Evolutionary conservation across 2,888 invertebrate genomes (phyloP).

Genomic region (Xanthorhoe spadicearia): DNA sequence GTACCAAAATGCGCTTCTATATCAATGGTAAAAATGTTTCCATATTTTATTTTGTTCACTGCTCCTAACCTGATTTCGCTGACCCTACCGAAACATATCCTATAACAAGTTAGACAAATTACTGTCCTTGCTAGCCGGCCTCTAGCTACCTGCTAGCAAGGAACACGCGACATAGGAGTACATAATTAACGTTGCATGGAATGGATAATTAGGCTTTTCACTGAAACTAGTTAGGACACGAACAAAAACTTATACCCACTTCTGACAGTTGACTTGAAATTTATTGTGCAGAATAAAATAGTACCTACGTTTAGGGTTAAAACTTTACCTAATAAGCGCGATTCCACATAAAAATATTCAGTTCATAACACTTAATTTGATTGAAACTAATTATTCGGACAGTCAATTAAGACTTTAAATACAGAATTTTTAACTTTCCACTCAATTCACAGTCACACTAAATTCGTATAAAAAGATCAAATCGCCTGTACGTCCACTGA

Average conservation of each 20-base stretch:
- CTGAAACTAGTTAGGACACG: constrained; percentile 34
- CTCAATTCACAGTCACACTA: not conserved
- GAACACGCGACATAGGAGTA: constrained; percentile 38
- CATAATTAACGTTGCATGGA: constrained; percentile 37
- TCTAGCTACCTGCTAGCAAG: constrained; percentile 31
- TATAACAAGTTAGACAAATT: constrained; percentile 34
- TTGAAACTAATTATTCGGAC: too few relatives aligned
- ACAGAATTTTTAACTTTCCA: too few relatives aligned
- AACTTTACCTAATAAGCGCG: too few relatives aligned
- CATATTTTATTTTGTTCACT: too few relatives aligned
- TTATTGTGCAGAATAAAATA: not conserved
- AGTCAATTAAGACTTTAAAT: not conserved
- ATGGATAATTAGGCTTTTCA: constrained; percentile 41
- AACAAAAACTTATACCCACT: constrained; percentile 15
- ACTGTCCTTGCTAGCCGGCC: constrained; percentile 32
- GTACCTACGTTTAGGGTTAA: not conserved
- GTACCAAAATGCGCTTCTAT: too few relatives aligned
- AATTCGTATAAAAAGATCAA: not conserved
- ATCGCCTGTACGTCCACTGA: not conserved
- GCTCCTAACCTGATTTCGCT: constrained; percentile 22
- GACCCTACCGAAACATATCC: constrained; percentile 26
- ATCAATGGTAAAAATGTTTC: too few relatives aligned
- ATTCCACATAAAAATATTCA: not conserved
- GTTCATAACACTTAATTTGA: too few relatives aligned
- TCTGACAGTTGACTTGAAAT: not conserved